Evolutionary conservation across 2,113 vertebrate species (phyloP), one percentile per base, ranked within the genome.

Genomic region (Neodon shergylaensis): DNA sequence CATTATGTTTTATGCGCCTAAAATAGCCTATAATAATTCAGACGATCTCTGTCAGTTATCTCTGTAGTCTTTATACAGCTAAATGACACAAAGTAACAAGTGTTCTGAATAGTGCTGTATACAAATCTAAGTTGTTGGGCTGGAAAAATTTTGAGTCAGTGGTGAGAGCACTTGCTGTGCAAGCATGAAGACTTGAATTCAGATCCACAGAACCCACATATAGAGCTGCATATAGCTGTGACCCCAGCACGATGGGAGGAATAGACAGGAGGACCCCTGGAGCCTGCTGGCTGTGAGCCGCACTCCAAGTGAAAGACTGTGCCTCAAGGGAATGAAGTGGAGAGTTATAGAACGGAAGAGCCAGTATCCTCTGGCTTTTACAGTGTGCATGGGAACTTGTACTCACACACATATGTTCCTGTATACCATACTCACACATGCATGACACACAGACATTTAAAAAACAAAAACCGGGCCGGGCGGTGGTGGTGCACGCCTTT

Each of bases 21-120:
- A 91, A 79, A 93, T 74, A 83, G 58, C 52, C 91, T 88, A 73
- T 86, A 77, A 44, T 63, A 86, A 95, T 91, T 92, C 22, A 90
- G 9, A 65, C 72, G 68, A 76, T 49, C n/a, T 73, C 19, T 90
- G 14, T 74, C 90, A 76, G 47, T 96, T 76, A 66, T 39, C n/a
- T 77, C 74, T 83, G 39, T 87, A 94, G 21, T 92, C 66, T 49
- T 68, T 92, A 74, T 65, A 44, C 11, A 95, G n/a, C 93, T 82
- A 89, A 92, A 14, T 93, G 36, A 58, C 44, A 68, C 3, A 68
- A 90, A 91, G 58, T 86, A 63, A 93, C 58, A 70, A 83, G 66
- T 77, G 14, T 58, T 90, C 93, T 73, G 5, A 42, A 87, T 89
- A 86, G 24, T 81, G 58, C 33, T 92, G 2, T 66, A 49, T 4